Evolutionary conservation across 2,888 invertebrate genomes (phyloP).

Genomic region (Microctonus hyperodae): DNA sequence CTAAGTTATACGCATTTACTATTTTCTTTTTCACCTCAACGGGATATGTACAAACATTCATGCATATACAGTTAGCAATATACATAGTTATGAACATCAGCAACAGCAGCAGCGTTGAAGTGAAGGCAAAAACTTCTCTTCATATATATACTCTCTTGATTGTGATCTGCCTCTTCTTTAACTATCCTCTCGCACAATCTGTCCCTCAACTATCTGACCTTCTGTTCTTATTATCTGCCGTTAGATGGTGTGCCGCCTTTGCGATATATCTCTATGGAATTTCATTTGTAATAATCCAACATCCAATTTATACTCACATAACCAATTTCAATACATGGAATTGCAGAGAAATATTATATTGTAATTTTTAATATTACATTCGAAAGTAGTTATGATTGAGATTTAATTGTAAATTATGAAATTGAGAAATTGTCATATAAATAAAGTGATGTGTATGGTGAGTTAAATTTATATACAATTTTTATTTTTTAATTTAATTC

Average conservation of each 20-base stretch:
- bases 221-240: constrained; percentile 21
- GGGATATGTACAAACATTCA: no score
- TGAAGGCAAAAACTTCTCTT: constrained; percentile 17
- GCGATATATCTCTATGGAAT: constrained; percentile 16
- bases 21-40: background rate
- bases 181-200: constrained; percentile 4
- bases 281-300: constrained; percentile 3
- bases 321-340: background rate
- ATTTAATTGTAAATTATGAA: background rate
- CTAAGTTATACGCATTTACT: constrained; percentile 9
- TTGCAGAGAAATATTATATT: background rate
- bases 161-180: constrained; percentile 1
- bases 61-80: constrained; percentile 2
- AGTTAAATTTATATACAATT: no score
- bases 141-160: background rate
- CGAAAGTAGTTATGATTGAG: no score
- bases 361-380: no score
- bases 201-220: constrained; percentile 20
- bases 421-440: background rate
- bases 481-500: background rate
- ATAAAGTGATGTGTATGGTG: background rate
- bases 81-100: background rate
- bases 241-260: constrained; percentile 24
- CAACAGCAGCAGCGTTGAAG: background rate
- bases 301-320: background rate